Evolutionary conservation across 2,113 vertebrate species (phyloP), one percentile per base, ranked within the genome.

Genomic region (Menura novaehollandiae): DNA sequence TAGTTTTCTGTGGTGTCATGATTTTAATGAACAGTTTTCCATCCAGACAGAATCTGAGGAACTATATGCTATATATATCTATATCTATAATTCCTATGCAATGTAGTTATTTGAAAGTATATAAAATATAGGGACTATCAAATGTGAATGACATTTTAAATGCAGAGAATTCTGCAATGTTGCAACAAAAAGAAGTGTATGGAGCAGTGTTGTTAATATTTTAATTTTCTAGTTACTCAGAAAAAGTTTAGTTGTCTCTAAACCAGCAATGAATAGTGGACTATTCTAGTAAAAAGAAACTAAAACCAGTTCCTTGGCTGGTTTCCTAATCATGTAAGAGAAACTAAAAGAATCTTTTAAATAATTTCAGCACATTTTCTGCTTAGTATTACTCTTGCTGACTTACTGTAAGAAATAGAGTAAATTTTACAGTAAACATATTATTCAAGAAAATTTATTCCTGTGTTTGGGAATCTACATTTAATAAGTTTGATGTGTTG

Each of bases 321-420:
- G 1, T 83, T 92, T 89, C 41, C 37, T 75, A 58, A 47, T 68
- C 5, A 10, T 8, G 7, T 41, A 46, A 59, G 15, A 90, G 6
- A 88, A 74, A 51, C 49, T 4, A 21, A 81, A 85, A 71, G 1
- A 56, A 37, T 41, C 9, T 75, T 91, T 69, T 55, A 53, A 85
- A 26, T 71, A 47, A 39, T 46, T 76, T 66, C 2, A 19, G 84
- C 15, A 4, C 11, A 16, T 56, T 58, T 93, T 71, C 26, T 80
- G 35, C n/a, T 76, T 69, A 22, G 6, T 21, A 13, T 77, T 94
- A 88, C 30, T 77, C 68, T 46, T 71, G 10, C 13, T 89, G 49
- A 66, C 6, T 76, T 89, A 19, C 3, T 0, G 0, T 60, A 37
- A 58, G 30, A 68, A 67, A n/a, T 26, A 27, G 5, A 33, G 10